Conservation (phyloP, 1,140 invertebrate species). For the Drosophila novamexicana region DNA sequence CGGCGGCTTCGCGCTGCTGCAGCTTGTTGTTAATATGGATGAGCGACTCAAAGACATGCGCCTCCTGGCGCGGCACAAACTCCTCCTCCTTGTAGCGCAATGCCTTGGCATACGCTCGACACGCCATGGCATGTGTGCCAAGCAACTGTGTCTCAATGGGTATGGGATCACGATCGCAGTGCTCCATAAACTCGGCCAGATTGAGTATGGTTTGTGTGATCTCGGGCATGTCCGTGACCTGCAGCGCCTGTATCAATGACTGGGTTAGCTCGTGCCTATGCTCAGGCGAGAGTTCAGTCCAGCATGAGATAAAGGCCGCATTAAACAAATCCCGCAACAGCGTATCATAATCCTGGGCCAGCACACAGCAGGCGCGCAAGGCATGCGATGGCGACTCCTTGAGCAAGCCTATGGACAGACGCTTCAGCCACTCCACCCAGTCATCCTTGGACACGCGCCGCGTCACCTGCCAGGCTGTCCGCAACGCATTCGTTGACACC, state of each 20-base stretch:
- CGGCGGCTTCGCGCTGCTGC: slow-evolving; percentile 98
- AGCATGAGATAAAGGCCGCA: slow-evolving; percentile 99
- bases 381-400: slow-evolving; percentile 98
- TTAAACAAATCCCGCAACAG: slow-evolving; percentile 98
- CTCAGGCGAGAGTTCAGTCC: slow-evolving; percentile 95
- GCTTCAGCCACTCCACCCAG: slow-evolving; percentile 98
- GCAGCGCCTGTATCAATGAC: slow-evolving; percentile 94
- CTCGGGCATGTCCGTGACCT: slow-evolving; percentile 97
- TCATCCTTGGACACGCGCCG: slow-evolving; percentile 97
- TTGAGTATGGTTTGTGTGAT: slow-evolving; percentile 99
- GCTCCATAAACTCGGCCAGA: slow-evolving; percentile 99
- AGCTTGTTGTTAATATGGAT: slow-evolving; percentile 99
- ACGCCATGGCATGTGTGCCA: slow-evolving; percentile 93
- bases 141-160: slow-evolving; percentile 94
- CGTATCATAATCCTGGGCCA: slow-evolving; percentile 97
- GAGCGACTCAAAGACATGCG: slow-evolving; percentile 95
- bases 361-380: slow-evolving; percentile 94
- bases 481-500: slow-evolving; percentile 92
- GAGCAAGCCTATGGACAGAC: slow-evolving; percentile 95
- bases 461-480: slow-evolving; percentile 95
- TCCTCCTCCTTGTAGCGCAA: slow-evolving; percentile 99
- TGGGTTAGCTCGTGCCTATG: slow-evolving; percentile 94
- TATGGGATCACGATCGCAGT: slow-evolving; percentile 97
- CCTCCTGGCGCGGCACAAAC: slow-evolving; percentile 88
- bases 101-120: slow-evolving; percentile 96